Conservation (phyloP, 1,140 invertebrate species). For the Stenopsyche tienmushanensis region DNA sequence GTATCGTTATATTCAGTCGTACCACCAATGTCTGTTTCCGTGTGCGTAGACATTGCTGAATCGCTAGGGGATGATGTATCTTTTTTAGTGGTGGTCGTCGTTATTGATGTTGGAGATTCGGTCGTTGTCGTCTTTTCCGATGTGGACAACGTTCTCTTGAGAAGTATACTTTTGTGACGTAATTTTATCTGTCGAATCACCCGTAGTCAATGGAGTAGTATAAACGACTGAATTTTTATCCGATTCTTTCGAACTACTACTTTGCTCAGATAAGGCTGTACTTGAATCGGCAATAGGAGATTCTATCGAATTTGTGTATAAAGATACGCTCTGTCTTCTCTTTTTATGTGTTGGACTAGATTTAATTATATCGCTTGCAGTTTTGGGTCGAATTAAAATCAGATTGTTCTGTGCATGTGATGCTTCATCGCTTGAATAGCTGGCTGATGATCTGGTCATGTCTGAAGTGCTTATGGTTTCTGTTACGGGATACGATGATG, state of each 20-base stretch:
- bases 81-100: conserved; percentile 2
- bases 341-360: conserved; percentile 25
- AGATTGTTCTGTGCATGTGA: conserved; percentile 27
- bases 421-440: conserved; percentile 38
- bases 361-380: conserved; percentile 21
- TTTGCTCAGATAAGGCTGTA: conserved; percentile 16
- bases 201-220: not conserved
- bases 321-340: conserved; percentile 36
- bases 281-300: conserved; percentile 33
- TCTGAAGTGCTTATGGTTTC: conserved; percentile 27
- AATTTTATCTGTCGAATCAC: conserved; percentile 8
- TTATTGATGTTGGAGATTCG: conserved; percentile 9
- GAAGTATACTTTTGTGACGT: conserved; percentile 11
- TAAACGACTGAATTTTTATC: conserved; percentile 17
- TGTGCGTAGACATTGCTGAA: conserved; percentile 37
- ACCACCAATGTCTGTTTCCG: conserved; percentile 21
- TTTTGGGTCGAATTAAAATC: conserved; percentile 22
- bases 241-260: conserved; percentile 15
- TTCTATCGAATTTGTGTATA: conserved; percentile 35
- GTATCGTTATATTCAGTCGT: conserved; percentile 23
- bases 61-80: conserved; percentile 33
- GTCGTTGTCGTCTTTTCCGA: conserved; percentile 32
- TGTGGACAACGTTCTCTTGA: conserved; percentile 15
- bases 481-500: conserved; percentile 36
- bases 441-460: conserved; percentile 34